Conservation (phyloP, 2,888 invertebrate species). For the Aspidiotus destructor region DNA sequence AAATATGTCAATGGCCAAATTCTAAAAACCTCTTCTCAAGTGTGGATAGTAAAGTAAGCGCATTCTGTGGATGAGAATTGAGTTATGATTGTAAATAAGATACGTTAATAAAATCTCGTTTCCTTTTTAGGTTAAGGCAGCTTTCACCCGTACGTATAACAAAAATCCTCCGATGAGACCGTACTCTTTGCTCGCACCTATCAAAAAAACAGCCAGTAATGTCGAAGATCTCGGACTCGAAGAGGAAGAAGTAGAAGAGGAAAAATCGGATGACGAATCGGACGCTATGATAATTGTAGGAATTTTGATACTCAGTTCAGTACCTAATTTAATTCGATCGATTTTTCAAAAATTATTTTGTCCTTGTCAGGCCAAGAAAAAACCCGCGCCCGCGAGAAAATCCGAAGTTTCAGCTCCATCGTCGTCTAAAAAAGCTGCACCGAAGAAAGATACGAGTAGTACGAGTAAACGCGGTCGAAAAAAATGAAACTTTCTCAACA, state of each 20-base stretch:
- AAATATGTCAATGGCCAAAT: conserved; percentile 75
- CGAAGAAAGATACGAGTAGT: neutral
- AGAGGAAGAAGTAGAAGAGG: conserved; percentile 41
- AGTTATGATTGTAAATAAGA: too few species aligned
- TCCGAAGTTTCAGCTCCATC: conserved; percentile 6
- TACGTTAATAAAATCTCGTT: too few species aligned
- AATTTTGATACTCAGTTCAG: neutral
- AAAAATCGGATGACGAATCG: conserved; percentile 44
- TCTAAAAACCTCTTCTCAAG: conserved; percentile 63
- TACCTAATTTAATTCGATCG: neutral
- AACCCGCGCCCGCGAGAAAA: neutral
- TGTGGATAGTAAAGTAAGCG: conserved; percentile 59
- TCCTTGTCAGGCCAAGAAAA: conserved; percentile 16
- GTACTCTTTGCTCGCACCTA: conserved; percentile 55
- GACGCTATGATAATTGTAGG: conserved; percentile 67
- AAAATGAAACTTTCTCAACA: neutral
- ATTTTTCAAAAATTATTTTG: neutral
- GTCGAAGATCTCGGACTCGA: conserved; percentile 40
- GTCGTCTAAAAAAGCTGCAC: neutral
- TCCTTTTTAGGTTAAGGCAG: conserved; percentile 66
- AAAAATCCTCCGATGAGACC: conserved; percentile 68
- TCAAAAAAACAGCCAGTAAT: conserved; percentile 52
- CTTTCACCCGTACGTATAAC: conserved; percentile 86
- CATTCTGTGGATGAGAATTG: neutral
- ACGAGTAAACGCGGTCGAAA: neutral